Evolutionary conservation across 2,888 invertebrate genomes (phyloP).

Genomic region (Lasioglossum morio): DNA sequence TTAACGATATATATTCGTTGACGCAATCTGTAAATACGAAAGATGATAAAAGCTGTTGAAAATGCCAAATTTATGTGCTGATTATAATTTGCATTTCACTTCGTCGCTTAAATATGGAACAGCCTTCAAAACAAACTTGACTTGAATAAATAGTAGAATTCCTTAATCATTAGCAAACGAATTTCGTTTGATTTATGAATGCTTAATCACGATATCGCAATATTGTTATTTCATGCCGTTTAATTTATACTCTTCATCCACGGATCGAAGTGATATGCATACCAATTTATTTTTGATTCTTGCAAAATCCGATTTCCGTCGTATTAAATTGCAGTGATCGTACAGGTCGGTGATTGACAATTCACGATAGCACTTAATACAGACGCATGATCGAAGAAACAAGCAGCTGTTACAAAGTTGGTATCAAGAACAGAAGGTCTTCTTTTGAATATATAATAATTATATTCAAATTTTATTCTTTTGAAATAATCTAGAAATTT

Average conservation of each 20-base stretch:
- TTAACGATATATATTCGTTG: too few species aligned
- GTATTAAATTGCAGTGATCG: background rate
- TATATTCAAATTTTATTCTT: too few species aligned
- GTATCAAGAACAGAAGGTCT: background rate
- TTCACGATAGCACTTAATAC: background rate
- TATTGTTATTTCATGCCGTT: background rate
- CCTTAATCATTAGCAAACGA: background rate
- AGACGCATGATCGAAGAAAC: background rate
- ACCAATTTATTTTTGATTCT: background rate
- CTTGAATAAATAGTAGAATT: background rate
- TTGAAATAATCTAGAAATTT: too few species aligned
- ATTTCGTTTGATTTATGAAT: background rate
- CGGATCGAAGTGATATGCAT: background rate
- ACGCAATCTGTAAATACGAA: background rate
- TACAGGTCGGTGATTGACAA: background rate
- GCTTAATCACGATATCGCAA: background rate
- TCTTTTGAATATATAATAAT: too few species aligned
- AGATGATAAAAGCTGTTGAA: background rate
- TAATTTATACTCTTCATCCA: background rate
- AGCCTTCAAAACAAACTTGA: background rate
- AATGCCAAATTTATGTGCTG: too few species aligned
- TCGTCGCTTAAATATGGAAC: background rate
- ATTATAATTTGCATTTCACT: too few species aligned
- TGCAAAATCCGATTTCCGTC: background rate
- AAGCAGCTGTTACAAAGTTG: background rate